Base-by-base conservation (phyloP, 2,797 vertebrate species). In the Selene dorsalis region DNA sequence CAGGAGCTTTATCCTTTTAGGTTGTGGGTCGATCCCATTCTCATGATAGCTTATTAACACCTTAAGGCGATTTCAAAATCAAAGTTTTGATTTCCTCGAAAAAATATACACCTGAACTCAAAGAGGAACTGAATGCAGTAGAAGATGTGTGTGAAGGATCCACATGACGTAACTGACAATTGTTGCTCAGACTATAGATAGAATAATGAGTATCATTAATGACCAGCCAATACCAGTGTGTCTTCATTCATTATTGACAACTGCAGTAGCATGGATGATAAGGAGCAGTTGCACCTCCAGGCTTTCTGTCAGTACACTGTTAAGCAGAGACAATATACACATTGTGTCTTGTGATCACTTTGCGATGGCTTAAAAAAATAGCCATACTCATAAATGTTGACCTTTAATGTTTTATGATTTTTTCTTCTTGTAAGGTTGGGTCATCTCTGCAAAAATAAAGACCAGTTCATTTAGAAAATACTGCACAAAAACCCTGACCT, bases 401-500 rank as follows among this genome's bases (percentile, higher is more conserved):
- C 3, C 28, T 55, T 38, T 20, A 39, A 24, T 30, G 18, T 66
- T 70, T 71, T 26, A 41, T 62, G 22, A 52, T 52, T 4, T 53
- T 41, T 39, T 65, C 35, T 26, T 48, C 28, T 20, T 20, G 2
- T 14, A 35, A 24, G 38, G 6, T 2, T 47, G 20, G 14, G 12
- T 7, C 35, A 22, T 16, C 9, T 50, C 4, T 26, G 4, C 47
- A 63, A 32, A 61, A 75, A 17, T 11, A 39, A 38, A 47, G 12
- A 55, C 32, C 12, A 41, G 6, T 6, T 63, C 10, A 22, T 64
- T 45, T 35, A 16, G 30, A 60, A 73, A 80, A 69, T 13, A 38
- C 62, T 41, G 28, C 4, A 3, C 20, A 74, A 56, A n/a, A 69
- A 26, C 17, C 60, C 41, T 82, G 69, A 71, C 55, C 47, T 80